phyloP scores from a whole-genome alignment of 2,113 vertebrate genomes.

The Tiliqua scincoides region DNA sequence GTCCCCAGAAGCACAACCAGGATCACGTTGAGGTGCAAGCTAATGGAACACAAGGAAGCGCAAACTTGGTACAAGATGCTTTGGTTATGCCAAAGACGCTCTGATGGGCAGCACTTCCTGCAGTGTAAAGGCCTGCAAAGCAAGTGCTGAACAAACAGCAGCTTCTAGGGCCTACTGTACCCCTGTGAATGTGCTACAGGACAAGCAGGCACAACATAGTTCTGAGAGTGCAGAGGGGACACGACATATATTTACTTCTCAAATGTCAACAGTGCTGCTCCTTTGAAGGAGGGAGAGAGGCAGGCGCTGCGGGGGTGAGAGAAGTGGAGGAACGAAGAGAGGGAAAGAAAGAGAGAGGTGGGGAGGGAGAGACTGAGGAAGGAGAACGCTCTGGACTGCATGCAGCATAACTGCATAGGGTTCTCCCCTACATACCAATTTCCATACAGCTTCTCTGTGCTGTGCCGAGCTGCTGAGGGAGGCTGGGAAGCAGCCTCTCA shows the following conservation, averaged over 20 bases:
- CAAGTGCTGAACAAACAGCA: background rate
- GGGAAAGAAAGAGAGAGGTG: conserved; percentile 39
- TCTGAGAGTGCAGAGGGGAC: background rate
- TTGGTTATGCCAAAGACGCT: too few relatives aligned
- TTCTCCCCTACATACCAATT: background rate
- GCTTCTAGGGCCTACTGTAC: background rate
- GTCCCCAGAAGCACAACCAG: conserved; percentile 22
- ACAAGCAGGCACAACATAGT: fast-evolving
- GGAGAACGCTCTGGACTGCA: background rate
- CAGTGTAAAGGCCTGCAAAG: background rate
- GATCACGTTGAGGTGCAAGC: background rate
- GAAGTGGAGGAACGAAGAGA: fast-evolving
- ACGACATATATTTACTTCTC: background rate
- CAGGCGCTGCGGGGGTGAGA: background rate
- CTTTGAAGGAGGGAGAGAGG: background rate
- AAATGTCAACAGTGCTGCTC: background rate
- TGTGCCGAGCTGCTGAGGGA: background rate
- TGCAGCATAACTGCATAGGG: fast-evolving
- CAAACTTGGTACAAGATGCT: conserved; percentile 1
- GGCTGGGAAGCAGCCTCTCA: background rate
- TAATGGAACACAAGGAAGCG: conserved; percentile 5
- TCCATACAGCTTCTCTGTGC: conserved; percentile 12
- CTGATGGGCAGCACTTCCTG: background rate
- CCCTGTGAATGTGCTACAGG: background rate
- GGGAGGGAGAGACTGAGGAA: conserved; percentile 4